Percentiles rank a stretch among this genome's conserved stretches.
Evolutionary conservation across 2,113 vertebrate species (phyloP).

Genomic region (Geococcyx californianus): DNA sequence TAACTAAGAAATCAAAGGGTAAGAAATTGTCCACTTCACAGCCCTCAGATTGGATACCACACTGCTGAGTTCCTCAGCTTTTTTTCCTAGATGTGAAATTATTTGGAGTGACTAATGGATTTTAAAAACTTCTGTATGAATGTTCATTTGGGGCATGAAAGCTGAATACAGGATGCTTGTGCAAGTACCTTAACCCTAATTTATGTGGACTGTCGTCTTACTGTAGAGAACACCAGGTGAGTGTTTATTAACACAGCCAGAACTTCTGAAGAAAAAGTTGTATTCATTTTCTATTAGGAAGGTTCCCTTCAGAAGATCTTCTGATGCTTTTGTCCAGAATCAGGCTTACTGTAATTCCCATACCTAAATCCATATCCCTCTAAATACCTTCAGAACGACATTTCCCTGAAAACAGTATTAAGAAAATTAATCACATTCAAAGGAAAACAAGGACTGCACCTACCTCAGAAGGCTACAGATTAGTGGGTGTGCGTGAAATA

Average conservation of each 20-base stretch:
- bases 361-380: background rate
- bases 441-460: background rate
- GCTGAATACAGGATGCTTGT: background rate
- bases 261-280: background rate
- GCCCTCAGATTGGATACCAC: background rate
- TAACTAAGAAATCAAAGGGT: background rate
- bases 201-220: background rate
- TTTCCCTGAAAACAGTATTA: background rate
- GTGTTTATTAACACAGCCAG: background rate
- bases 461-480: background rate
- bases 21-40: background rate
- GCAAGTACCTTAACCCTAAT: background rate
- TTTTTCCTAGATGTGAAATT: background rate
- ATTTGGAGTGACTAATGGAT: background rate
- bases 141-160: background rate
- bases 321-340: background rate
- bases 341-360: background rate
- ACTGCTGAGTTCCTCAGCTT: background rate
- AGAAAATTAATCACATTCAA: background rate
- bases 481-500: background rate
- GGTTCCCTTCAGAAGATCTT: background rate
- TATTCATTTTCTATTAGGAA: background rate
- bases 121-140: background rate
- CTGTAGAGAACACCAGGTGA: background rate
- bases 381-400: background rate